Conservation (phyloP, 2,888 invertebrate genomes). For the Bombylius major region DNA sequence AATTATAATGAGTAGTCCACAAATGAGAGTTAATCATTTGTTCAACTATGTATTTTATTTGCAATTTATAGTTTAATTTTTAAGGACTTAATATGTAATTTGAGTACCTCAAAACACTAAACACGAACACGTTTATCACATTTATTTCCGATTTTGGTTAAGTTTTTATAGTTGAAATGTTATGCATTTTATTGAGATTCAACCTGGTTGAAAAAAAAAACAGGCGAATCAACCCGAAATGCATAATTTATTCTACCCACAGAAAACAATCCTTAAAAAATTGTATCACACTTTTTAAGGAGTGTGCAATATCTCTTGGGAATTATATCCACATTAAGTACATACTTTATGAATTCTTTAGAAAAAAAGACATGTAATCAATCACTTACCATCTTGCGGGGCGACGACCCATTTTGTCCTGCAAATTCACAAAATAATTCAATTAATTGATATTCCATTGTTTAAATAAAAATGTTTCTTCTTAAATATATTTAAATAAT, state of each 20-base stretch:
- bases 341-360: background rate
- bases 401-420: slow-evolving; percentile 89
- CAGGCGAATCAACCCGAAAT: slow-evolving; percentile 4
- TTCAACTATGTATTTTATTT: too few species aligned
- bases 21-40: too few species aligned
- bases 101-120: too few species aligned
- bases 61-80: too few species aligned
- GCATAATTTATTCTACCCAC: background rate
- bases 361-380: slow-evolving; percentile 10
- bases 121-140: background rate
- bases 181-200: slow-evolving; percentile 11
- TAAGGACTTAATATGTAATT: too few species aligned
- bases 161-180: slow-evolving; percentile 1
- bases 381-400: slow-evolving; percentile 91
- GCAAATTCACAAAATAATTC: slow-evolving; percentile 23
- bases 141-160: background rate
- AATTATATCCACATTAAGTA: background rate
- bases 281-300: background rate
- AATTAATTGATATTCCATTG: background rate
- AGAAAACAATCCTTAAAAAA: background rate
- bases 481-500: too few species aligned
- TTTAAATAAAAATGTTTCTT: background rate
- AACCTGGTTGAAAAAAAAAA: background rate
- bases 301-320: too few species aligned
- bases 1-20: too few species aligned